Evolutionary conservation across 2,113 vertebrate genomes (phyloP).

Genomic region (Nansenia antarctica): DNA sequence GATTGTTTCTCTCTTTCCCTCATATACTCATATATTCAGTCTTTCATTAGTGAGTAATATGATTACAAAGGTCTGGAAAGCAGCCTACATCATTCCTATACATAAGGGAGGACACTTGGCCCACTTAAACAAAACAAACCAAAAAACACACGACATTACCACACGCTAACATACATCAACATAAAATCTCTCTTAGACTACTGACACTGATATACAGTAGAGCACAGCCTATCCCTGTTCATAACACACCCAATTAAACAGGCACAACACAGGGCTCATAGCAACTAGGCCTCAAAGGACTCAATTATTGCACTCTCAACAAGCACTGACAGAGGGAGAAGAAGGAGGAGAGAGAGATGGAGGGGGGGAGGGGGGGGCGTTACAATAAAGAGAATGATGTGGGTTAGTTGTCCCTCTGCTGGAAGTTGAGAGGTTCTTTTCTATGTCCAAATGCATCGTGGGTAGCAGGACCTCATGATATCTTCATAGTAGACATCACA

Average conservation of each 20-base stretch:
- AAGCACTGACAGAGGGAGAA: slow-evolving; percentile 36
- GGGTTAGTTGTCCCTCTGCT: slow-evolving; percentile 36
- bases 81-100: not conserved
- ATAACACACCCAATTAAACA: slow-evolving; percentile 70
- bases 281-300: slow-evolving; percentile 73
- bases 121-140: not conserved
- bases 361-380: slow-evolving; percentile 5
- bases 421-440: slow-evolving; percentile 32
- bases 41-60: not conserved
- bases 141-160: not conserved
- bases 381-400: slow-evolving; percentile 42
- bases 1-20: too few species aligned
- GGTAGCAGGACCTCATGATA: slow-evolving; percentile 38
- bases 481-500: not conserved
- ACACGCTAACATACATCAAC: not conserved
- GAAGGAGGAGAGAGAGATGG: not conserved
- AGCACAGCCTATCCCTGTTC: slow-evolving; percentile 44
- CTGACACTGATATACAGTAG: slow-evolving; percentile 16
- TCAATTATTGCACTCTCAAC: slow-evolving; percentile 65
- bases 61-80: not conserved
- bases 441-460: slow-evolving; percentile 17
- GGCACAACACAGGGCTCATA: slow-evolving; percentile 63
- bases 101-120: too few species aligned
- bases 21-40: too few species aligned
- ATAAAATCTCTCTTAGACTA: not conserved